phyloP scores from a whole-genome alignment of 2,888 invertebrate genomes.

The Listrodromus nycthemerus region DNA sequence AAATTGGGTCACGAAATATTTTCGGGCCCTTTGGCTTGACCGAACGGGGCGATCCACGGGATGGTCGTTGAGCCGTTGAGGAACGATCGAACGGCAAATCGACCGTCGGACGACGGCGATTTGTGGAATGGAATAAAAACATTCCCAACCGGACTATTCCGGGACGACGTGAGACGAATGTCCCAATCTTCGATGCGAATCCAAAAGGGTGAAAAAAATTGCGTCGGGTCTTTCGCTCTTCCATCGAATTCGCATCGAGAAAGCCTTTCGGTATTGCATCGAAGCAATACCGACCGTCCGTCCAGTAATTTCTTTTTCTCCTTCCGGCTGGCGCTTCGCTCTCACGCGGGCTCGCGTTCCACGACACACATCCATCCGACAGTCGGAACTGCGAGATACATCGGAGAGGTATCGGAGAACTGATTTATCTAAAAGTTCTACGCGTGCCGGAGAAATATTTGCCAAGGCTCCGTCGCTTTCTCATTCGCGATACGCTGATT shows the following conservation, averaged over 20 bases:
- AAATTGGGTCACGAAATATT: too few relatives aligned
- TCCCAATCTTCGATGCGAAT: conserved; percentile 19
- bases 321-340: not conserved
- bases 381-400: conserved; percentile 38
- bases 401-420: conserved; percentile 60
- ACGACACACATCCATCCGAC: not conserved
- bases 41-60: too few relatives aligned
- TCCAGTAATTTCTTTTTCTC: not conserved
- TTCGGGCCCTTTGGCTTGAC: too few relatives aligned
- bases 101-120: not conserved
- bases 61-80: not conserved
- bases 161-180: conserved; percentile 1
- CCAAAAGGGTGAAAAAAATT: not conserved
- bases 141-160: conserved; percentile 16
- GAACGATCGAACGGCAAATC: not conserved
- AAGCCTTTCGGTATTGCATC: conserved; percentile 2
- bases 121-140: conserved; percentile 14
- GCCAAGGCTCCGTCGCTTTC: conserved; percentile 54
- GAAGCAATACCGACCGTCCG: not conserved
- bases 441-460: conserved; percentile 42
- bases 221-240: not conserved
- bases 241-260: conserved; percentile 28
- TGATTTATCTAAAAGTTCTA: conserved; percentile 66
- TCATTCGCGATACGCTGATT: conserved; percentile 43
- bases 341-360: not conserved